Conservation (phyloP, 2,113 vertebrate genomes). For the Glareola pratincola region DNA sequence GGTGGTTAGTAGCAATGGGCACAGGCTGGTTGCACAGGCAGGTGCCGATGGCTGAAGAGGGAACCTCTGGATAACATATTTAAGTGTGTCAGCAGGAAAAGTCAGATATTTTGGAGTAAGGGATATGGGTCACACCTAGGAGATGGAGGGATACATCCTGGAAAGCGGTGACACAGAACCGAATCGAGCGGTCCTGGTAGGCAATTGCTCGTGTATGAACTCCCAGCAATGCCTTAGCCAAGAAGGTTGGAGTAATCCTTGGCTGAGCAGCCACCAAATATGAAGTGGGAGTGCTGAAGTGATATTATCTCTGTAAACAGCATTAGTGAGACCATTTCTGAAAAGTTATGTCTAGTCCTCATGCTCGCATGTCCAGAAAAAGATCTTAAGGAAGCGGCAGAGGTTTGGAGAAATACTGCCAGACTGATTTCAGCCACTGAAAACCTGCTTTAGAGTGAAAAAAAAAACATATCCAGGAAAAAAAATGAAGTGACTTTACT, state of each 20-base stretch:
- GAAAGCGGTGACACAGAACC: neutral
- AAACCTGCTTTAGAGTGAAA: neutral
- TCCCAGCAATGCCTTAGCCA: neutral
- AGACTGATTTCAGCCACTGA: neutral
- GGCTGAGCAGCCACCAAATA: neutral
- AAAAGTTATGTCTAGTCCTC: constrained; percentile 31
- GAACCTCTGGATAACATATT: neutral
- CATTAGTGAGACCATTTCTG: constrained; percentile 33
- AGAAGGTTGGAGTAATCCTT: constrained; percentile 44
- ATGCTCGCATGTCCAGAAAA: constrained; percentile 8
- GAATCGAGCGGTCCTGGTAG: neutral
- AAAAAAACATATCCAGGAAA: neutral
- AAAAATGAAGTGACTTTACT: neutral
- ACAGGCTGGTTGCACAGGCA: neutral
- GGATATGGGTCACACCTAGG: neutral
- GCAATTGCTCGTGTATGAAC: neutral
- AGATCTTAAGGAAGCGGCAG: neutral
- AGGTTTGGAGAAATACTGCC: neutral
- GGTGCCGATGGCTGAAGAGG: neutral
- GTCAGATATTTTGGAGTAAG: neutral
- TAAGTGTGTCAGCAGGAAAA: neutral
- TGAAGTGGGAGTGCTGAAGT: constrained; percentile 33
- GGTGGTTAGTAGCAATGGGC: neutral
- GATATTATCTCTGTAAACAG: constrained; percentile 39
- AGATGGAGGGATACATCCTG: neutral